These are phyloP conservation scores for Mesorhabditis spiculigera DNA, from an alignment of 2,888 invertebrate species.

Conservation along the genomic window DNA sequence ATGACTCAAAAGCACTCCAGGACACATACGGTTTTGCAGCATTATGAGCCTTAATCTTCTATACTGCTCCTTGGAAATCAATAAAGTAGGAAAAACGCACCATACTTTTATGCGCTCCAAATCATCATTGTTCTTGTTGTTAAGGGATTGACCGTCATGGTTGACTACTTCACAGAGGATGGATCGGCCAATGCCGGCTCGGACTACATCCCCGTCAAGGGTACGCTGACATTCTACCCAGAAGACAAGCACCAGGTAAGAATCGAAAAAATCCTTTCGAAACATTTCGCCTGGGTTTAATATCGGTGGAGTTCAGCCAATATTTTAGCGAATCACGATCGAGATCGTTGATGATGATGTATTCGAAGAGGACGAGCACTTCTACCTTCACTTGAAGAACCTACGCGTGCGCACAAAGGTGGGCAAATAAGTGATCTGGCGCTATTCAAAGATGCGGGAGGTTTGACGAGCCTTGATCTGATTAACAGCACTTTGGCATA, in stretches of 20 bases:
- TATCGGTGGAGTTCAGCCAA: background rate
- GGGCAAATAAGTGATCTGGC: background rate
- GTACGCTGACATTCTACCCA: constrained; percentile 80
- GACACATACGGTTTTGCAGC: too few relatives aligned
- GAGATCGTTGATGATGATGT: constrained; percentile 97
- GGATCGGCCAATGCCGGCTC: constrained; percentile 94
- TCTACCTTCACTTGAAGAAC: constrained; percentile 77
- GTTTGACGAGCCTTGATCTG: background rate
- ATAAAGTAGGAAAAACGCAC: too few relatives aligned
- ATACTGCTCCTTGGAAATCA: too few relatives aligned
- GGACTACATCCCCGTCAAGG: constrained; percentile 84
- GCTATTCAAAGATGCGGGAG: background rate
- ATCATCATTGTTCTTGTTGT: background rate
- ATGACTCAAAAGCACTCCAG: too few relatives aligned
- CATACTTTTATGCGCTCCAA: too few relatives aligned
- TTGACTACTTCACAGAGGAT: constrained; percentile 91
- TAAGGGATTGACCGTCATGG: constrained; percentile 73
- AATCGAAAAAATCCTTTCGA: background rate
- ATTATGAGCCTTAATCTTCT: too few relatives aligned
- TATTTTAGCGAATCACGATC: constrained; percentile 64
- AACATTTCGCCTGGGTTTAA: background rate
- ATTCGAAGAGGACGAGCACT: constrained; percentile 98
- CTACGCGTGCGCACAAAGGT: constrained; percentile 61
- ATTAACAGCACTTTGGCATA: background rate
- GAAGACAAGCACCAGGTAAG: constrained; percentile 69